Base-by-base conservation (phyloP, 1,140 invertebrate genomes). In the Lepeophtheirus salmonis region DNA sequence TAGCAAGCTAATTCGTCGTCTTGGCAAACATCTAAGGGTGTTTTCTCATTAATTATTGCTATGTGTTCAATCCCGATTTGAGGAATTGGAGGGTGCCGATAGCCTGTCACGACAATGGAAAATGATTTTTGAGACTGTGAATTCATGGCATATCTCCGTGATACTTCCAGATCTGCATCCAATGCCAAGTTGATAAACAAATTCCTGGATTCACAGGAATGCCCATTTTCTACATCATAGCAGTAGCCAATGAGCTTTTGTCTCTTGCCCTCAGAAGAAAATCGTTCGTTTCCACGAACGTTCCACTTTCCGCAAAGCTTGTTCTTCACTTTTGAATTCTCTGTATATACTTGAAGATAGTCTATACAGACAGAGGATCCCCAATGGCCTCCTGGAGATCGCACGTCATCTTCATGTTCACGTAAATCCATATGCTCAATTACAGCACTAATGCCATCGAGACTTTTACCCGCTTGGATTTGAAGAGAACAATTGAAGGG, bases 21-120 rank as follows among this genome's bases (percentile, higher is more conserved):
- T 20, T 55, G 12, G 22, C 53, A 55, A 10, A 12, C 16, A 10
- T 14, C 53, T n/a, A n/a, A n/a, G n/a, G n/a, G n/a, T 12, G 24
- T 55, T 6, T 18, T 23, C 18, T 52, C 50, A 25, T 55, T 22
- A 12, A 22, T 41, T n/a, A n/a, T n/a, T n/a, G n/a, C n/a, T n/a
- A n/a, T n/a, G n/a, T n/a, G n/a, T n/a, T n/a, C n/a, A n/a, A 52
- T 10, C 12, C 18, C 6, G 18, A 23, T 20, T 23, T 56, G 54
- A n/a, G 16, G 54, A 56, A 56, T 16, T 4, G 6, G 50, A 16
- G n/a, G 18, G 55, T 60, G 41, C n/a, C 50, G 12, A 14, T 49
- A 60, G 41, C 41, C 58, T 21, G 58, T 60, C 6, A 60, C 48
- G 13, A 60, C 49, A 20, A 60, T 60, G 41, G 58, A n/a, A 54